Evolutionary conservation across 2,797 vertebrate genomes (phyloP).

Genomic region (Amphiprion clarkii): DNA sequence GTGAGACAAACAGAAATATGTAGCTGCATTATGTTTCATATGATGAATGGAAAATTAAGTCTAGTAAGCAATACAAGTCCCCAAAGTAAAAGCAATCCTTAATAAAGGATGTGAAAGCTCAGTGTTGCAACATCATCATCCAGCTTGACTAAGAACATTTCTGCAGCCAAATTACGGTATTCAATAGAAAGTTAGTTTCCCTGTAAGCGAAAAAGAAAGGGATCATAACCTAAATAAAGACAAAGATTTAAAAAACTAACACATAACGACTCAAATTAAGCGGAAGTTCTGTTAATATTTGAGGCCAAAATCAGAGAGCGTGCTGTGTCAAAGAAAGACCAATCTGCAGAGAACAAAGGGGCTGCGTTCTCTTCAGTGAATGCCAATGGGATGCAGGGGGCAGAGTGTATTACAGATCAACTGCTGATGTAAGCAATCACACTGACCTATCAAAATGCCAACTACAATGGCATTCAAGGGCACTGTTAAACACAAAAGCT

Average conservation of each 20-base stretch:
- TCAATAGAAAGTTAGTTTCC: not conserved
- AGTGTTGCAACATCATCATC: conserved; percentile 7
- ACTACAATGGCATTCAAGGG: conserved; percentile 30
- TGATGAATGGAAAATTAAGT: conserved; percentile 7
- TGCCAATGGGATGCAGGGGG: conserved; percentile 23
- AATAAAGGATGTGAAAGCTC: conserved; percentile 39
- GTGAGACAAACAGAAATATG: conserved; percentile 16
- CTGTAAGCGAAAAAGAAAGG: not conserved
- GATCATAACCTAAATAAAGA: not conserved
- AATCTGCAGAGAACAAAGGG: conserved; percentile 23
- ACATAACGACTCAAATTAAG: conserved; percentile 17
- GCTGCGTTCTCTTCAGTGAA: conserved; percentile 31
- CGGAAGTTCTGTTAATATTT: conserved; percentile 26
- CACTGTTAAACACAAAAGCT: conserved; percentile 14
- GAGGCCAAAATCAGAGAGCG: conserved; percentile 21
- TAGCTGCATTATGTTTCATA: not conserved
- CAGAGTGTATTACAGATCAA: conserved; percentile 47
- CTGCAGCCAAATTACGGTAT: not conserved
- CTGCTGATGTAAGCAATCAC: conserved; percentile 46
- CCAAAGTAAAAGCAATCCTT: not conserved
- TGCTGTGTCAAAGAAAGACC: conserved; percentile 21
- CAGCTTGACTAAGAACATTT: not conserved
- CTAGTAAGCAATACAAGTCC: not conserved
- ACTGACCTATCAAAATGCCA: conserved; percentile 67
- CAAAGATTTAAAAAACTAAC: conserved; percentile 9